Evolutionary conservation across 1,140 invertebrate genomes (phyloP).

Genomic region (Orussus abietinus): DNA sequence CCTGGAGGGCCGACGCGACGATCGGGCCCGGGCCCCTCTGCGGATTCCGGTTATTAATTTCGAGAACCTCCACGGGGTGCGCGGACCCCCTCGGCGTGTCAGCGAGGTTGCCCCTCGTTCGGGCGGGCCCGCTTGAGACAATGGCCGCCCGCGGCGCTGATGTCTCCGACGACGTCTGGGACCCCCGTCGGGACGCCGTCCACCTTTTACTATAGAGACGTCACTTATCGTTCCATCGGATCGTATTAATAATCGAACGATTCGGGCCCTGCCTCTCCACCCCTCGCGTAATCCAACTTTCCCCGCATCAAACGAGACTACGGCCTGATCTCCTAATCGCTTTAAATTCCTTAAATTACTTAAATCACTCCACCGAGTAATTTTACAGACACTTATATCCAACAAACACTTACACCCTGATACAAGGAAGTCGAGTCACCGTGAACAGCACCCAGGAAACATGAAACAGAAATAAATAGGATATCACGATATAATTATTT

Average conservation of each 20-base stretch:
- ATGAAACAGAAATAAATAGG: constrained; percentile 6
- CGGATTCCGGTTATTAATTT: constrained; percentile 49
- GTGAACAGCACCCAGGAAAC: not conserved
- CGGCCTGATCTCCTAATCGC: constrained; percentile 26
- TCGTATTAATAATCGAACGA: constrained; percentile 22
- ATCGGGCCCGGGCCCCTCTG: constrained; percentile 21
- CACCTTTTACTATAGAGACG: constrained; percentile 50
- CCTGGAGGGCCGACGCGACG: no score
- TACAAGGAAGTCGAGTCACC: not conserved
- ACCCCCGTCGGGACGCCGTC: constrained; percentile 46
- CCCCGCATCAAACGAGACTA: constrained; percentile 24
- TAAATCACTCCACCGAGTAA: no score
- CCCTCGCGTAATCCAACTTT: constrained; percentile 7
- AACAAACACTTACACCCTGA: constrained; percentile 18
- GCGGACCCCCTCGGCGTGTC: constrained; percentile 40
- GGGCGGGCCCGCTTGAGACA: constrained; percentile 42
- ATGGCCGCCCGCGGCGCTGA: constrained; percentile 49
- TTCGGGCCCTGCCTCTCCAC: not conserved
- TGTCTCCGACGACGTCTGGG: constrained; percentile 52
- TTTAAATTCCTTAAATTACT: no score
- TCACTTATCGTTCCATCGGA: constrained; percentile 49
- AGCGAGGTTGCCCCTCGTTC: constrained; percentile 29
- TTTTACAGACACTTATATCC: no score
- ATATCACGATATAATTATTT: not conserved
- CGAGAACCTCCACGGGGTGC: constrained; percentile 32